A percentile compares a stretch with the other conserved stretches of the same genome.
Evolutionary conservation across 1,140 invertebrate genomes (phyloP).

Genomic region (Drosophila rufa): DNA sequence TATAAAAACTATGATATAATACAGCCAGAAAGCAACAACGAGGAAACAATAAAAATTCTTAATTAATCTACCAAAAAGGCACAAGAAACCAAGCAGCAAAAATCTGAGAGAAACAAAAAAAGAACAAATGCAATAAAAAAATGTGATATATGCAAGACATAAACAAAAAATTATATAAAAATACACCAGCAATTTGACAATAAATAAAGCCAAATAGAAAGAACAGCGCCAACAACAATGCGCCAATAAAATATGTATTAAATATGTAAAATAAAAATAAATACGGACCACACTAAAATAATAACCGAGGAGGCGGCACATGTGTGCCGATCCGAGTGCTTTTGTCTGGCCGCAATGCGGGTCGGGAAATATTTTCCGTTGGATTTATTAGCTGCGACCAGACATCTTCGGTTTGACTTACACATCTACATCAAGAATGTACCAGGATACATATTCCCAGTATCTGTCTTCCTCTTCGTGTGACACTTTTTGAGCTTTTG

Average conservation of each 20-base stretch:
- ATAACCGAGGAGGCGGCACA: constrained; percentile 58
- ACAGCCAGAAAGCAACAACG: constrained; percentile 43
- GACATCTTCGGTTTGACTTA: constrained; percentile 56
- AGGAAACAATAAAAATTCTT: constrained; percentile 77
- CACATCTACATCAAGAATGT: constrained; percentile 26
- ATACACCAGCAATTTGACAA: constrained; percentile 62
- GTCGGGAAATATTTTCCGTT: constrained; percentile 47
- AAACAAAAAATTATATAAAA: constrained; percentile 68
- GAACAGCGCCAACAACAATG: constrained; percentile 29
- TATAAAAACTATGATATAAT: constrained; percentile 68
- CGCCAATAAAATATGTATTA: constrained; percentile 52
- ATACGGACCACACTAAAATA: constrained; percentile 59
- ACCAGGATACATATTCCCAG: constrained; percentile 25
- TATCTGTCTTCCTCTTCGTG: constrained; percentile 24
- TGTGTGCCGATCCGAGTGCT: constrained; percentile 55
- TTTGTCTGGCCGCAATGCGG: constrained; percentile 57
- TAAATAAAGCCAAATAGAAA: constrained; percentile 51
- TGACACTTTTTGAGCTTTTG: constrained; percentile 61
- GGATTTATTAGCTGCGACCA: constrained; percentile 76
- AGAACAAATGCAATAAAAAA: constrained; percentile 63
- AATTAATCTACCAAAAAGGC: constrained; percentile 65
- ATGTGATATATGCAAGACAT: constrained; percentile 62
- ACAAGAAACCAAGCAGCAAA: constrained; percentile 44
- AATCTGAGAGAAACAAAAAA: constrained; percentile 27
- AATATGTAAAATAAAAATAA: constrained; percentile 60